These are phyloP conservation scores for Sebastes taczanowskii DNA, from an alignment of 2,797 vertebrate species.

Conservation along the genomic window DNA sequence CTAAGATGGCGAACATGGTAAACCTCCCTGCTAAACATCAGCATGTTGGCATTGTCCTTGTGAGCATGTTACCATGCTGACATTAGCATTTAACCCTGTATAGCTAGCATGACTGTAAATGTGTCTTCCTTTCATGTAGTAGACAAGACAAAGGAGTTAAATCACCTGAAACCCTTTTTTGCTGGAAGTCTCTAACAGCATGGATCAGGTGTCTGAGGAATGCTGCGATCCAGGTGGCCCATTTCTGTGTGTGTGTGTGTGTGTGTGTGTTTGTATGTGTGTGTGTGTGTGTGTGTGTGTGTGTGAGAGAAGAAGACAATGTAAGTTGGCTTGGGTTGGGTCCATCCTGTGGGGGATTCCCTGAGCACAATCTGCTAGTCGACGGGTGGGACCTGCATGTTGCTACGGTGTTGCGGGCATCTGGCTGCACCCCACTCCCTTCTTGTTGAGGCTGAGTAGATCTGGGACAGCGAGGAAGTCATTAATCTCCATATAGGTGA, in stretches of 20 bases:
- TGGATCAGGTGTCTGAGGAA: constrained; percentile 64
- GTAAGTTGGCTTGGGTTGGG: constrained; percentile 56
- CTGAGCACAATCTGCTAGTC: constrained; percentile 57
- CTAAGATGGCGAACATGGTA: neutral
- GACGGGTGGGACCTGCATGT: constrained; percentile 62
- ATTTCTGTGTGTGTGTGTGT: constrained; percentile 35
- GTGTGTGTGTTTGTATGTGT: neutral
- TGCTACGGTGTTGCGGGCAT: constrained; percentile 52
- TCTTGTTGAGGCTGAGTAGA: constrained; percentile 58
- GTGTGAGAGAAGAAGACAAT: constrained; percentile 50
- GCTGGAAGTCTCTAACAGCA: constrained; percentile 22
- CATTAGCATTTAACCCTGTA: neutral
- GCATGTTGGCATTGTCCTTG: neutral
- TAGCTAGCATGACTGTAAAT: neutral
- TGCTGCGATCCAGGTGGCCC: constrained; percentile 62
- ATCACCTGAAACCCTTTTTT: constrained; percentile 29
- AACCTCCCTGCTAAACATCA: neutral
- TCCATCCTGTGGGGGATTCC: constrained; percentile 69
- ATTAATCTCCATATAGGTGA: constrained; percentile 81
- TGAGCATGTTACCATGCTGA: neutral
- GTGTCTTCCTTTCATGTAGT: neutral
- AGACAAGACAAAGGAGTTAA: constrained; percentile 20
- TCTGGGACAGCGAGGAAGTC: constrained; percentile 73
- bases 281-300: constrained; percentile 8
- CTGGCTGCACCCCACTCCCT: constrained; percentile 48